Percentiles rank a stretch among this genome's conserved stretches.
phyloP scores from a whole-genome alignment of 2,113 vertebrate genomes.

The Epinephelus moara region DNA sequence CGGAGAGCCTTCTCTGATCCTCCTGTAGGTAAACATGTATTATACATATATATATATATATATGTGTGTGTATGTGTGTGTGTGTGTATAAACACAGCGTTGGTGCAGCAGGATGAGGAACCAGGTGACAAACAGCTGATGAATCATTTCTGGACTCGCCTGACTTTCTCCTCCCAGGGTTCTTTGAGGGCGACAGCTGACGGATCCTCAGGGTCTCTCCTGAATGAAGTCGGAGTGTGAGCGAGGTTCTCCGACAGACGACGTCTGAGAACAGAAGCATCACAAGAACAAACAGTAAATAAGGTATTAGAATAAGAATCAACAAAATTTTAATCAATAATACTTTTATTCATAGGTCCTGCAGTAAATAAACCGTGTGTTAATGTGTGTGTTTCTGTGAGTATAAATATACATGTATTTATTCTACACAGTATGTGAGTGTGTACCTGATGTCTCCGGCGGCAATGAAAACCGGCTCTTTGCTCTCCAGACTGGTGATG shows the following conservation, averaged over 20 bases:
- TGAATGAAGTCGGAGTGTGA: constrained; percentile 93
- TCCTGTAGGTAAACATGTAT: constrained; percentile 73
- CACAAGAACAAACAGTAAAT: background rate
- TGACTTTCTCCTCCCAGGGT: constrained; percentile 97
- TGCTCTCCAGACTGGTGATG: constrained; percentile 97
- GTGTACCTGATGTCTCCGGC: constrained; percentile 94
- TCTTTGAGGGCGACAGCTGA: constrained; percentile 96
- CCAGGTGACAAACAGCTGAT: too few species aligned
- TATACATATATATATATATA: too few species aligned
- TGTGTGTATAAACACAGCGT: too few species aligned
- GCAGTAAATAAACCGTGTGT: too few species aligned
- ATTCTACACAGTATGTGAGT: too few species aligned
- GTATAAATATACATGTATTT: too few species aligned
- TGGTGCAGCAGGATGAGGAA: background rate
- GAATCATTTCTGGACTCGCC: constrained; percentile 75
- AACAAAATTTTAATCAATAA: too few species aligned
- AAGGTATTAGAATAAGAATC: too few species aligned
- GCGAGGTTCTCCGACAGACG: constrained; percentile 95
- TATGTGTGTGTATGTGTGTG: too few species aligned
- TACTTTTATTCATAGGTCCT: too few species aligned
- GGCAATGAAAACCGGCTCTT: constrained; percentile 94
- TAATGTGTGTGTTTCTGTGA: too few species aligned
- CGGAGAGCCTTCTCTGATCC: constrained; percentile 94
- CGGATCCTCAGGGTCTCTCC: constrained; percentile 93
- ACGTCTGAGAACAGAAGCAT: constrained; percentile 78